These are phyloP conservation scores for Galerucella nymphaeae DNA, from an alignment of 2,888 invertebrate genomes.

Conservation along the genomic window DNA sequence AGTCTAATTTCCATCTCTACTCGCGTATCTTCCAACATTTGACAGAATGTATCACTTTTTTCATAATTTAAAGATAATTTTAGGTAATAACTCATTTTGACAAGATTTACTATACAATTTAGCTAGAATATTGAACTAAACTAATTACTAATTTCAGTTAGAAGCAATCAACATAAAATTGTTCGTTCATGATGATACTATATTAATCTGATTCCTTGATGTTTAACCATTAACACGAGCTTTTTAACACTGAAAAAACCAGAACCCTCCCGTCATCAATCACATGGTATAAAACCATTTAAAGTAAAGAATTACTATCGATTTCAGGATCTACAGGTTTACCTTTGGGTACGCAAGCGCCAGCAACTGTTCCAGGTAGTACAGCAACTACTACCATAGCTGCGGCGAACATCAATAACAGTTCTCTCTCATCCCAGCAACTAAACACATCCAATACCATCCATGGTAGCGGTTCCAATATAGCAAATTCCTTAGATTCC, in stretches of 20 bases:
- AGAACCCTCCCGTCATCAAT: neutral
- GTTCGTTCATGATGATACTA: slow-evolving; percentile 29
- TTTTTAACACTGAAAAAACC: slow-evolving; percentile 40
- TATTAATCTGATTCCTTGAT: slow-evolving; percentile 21
- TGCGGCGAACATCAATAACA: slow-evolving; percentile 64
- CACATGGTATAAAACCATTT: neutral
- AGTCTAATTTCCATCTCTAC: too few species aligned
- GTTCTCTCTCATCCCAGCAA: slow-evolving; percentile 56
- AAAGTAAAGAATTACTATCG: neutral
- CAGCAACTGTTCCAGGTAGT: slow-evolving; percentile 74
- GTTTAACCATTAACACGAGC: slow-evolving; percentile 31
- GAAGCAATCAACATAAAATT: too few species aligned
- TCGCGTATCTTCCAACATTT: too few species aligned
- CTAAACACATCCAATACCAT: slow-evolving; percentile 61
- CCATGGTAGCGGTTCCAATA: slow-evolving; percentile 50
- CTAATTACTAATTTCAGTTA: too few species aligned
- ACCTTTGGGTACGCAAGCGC: slow-evolving; percentile 67
- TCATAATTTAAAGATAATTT: too few species aligned
- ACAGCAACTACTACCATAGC: slow-evolving; percentile 78
- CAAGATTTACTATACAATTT: too few species aligned
- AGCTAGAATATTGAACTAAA: too few species aligned
- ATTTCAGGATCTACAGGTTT: slow-evolving; percentile 58
- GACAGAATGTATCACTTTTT: too few species aligned
- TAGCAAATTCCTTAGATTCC: slow-evolving; percentile 63
- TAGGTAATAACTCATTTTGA: too few species aligned